Percentiles rank a stretch among this genome's conserved stretches.
Conservation (phyloP, 2,888 invertebrate genomes). For the Eupelmus urozonus region DNA sequence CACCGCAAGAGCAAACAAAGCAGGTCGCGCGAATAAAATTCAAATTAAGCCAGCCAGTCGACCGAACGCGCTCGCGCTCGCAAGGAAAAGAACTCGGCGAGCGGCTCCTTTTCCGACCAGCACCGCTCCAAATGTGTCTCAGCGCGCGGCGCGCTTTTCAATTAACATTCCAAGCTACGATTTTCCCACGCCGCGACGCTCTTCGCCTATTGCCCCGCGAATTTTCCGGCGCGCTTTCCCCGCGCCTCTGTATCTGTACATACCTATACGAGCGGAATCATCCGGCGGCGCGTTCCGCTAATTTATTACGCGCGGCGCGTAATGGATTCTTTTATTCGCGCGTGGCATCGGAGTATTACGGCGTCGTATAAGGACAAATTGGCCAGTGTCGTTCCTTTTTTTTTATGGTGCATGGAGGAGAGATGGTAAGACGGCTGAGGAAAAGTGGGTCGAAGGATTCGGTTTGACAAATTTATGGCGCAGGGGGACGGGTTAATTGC, state of each 20-base stretch:
- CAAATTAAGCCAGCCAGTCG: slow-evolving; percentile 5
- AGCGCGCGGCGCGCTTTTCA: no score
- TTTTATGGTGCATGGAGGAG: background rate
- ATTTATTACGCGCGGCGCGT: no score
- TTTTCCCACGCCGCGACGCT: slow-evolving; percentile 18
- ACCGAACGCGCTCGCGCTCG: no score
- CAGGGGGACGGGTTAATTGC: background rate
- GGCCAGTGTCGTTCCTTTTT: background rate
- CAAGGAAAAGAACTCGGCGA: no score
- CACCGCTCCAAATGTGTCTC: no score
- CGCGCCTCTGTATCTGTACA: background rate
- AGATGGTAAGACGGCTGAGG: background rate
- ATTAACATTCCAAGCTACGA: slow-evolving; percentile 35
- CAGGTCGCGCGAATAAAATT: slow-evolving; percentile 8
- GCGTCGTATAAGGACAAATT: background rate
- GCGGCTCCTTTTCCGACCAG: no score
- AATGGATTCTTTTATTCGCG: no score
- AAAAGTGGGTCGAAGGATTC: background rate
- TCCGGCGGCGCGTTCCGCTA: background rate
- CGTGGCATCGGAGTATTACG: no score
- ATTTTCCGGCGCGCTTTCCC: background rate
- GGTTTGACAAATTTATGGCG: background rate
- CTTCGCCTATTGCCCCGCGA: background rate
- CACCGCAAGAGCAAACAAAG: no score
- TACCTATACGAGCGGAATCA: background rate